Evolutionary conservation across 1,140 invertebrate genomes (phyloP), one percentile per base, ranked within the genome.

Genomic region (Gonatopus flavifemur): DNA sequence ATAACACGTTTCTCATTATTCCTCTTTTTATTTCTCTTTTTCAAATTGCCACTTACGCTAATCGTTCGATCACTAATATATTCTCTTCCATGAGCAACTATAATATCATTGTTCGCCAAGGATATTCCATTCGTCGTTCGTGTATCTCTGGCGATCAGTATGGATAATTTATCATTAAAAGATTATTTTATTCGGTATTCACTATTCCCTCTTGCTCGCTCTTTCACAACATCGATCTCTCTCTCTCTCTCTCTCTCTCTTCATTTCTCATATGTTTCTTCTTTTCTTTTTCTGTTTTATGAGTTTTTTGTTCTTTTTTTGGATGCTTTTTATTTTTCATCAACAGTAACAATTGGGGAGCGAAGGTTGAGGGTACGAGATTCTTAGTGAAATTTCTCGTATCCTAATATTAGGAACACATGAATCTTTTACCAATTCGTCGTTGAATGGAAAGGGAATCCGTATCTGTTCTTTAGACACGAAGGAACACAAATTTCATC

Each of bases 121-220:
- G 45, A 41, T 12, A 9, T 33, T 24, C 21, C 3, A 19, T n/a
- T 30, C 35, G 33, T 19, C 24, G 16, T n/a, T 9, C 31, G 4
- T 25, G 42, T 44, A 40, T 53, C 28, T 47, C 38, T 40, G 28
- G 33, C 25, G 25, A 28, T 12, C 25, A 28, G 25, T 28, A 12
- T 7, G 25, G 12, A 28, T 7, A 28, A 28, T 7, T 28, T 47
- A 56, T 36, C 41, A 30, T 58, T 49, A 53, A 28, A 28, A 30
- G 36, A 31, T 49, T 33, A 56, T 30, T 19, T 49, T 54, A 58
- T 20, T 31, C 28, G 37, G 38, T 56, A 57, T 45, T 46, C 59
- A 62, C 64, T 66, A 40, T 66, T 66, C 55, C 57, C 52, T 61
- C 60, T 63, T 52, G 55, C 57, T 49, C 57, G 48, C 39, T 55